A percentile compares a stretch with the other conserved stretches of the same genome.
These are phyloP conservation scores for Plotosus lineatus DNA, from an alignment of 2,113 vertebrate species.

Conservation along the genomic window DNA sequence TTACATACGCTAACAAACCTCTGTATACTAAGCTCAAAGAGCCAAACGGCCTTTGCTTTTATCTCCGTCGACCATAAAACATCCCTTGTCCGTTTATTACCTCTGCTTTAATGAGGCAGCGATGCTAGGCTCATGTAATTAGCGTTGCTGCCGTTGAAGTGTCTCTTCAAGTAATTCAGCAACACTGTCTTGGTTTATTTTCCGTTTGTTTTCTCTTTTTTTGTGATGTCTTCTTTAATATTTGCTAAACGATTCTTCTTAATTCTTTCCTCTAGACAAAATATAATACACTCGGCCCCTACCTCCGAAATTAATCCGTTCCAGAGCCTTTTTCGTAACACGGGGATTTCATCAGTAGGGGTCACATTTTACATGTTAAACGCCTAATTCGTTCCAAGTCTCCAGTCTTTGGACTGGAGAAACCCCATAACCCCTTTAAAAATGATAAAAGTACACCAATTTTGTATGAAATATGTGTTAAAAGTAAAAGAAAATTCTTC, in stretches of 20 bases:
- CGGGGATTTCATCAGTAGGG: too few relatives aligned
- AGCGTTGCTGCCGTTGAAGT: not conserved
- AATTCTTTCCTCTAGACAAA: not conserved
- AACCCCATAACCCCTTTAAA: too few relatives aligned
- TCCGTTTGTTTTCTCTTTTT: not conserved
- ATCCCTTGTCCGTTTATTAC: not conserved
- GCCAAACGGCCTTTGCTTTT: not conserved
- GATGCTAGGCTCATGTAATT: conserved; percentile 8
- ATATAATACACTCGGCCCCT: too few relatives aligned
- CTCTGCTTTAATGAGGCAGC: conserved; percentile 8
- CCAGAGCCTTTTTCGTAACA: too few relatives aligned
- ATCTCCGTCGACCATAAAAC: not conserved
- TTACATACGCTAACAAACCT: conserved; percentile 31
- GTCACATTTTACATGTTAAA: too few relatives aligned
- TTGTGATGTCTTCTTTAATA: not conserved
- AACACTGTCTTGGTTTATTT: not conserved
- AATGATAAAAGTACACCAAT: too few relatives aligned
- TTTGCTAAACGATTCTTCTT: not conserved
- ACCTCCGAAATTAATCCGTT: too few relatives aligned
- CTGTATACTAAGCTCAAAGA: not conserved
- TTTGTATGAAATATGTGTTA: too few relatives aligned
- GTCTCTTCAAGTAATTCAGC: conserved; percentile 3
- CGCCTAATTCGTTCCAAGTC: too few relatives aligned
- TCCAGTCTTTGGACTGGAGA: too few relatives aligned
- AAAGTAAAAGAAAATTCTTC: too few relatives aligned